Conservation (phyloP, 2,888 invertebrate genomes). For the Trachelus troglodyta region DNA sequence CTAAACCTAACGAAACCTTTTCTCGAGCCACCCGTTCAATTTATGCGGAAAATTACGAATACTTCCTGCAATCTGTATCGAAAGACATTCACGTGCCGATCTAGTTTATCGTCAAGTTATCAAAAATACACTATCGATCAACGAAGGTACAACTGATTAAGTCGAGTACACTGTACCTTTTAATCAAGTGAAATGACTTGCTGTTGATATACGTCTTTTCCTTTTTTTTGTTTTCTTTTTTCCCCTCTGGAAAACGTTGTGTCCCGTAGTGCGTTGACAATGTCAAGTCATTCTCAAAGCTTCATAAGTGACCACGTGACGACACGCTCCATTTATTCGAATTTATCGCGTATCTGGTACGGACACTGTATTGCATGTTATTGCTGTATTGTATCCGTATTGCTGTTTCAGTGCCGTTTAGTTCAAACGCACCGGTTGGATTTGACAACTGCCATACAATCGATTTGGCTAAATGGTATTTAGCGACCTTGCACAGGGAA, state of each 20-base stretch:
- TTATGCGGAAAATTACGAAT: background rate
- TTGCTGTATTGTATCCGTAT: background rate
- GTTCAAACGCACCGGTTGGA: background rate
- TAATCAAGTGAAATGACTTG: background rate
- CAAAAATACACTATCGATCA: background rate
- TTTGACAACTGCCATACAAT: background rate
- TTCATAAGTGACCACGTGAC: background rate
- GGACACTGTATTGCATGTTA: background rate
- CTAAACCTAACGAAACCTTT: background rate
- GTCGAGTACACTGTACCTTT: background rate
- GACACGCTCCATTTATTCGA: background rate
- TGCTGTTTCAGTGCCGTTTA: background rate
- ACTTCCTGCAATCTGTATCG: background rate
- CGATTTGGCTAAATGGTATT: background rate
- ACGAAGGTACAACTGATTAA: background rate
- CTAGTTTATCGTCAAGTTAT: background rate
- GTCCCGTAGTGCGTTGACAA: background rate
- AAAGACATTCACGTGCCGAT: background rate
- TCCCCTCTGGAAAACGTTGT: no score
- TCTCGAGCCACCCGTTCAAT: background rate
- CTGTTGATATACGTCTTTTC: background rate
- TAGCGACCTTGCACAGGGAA: no score
- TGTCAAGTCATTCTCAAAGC: background rate
- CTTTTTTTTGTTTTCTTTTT: background rate
- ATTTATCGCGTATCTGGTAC: background rate